Conservation (phyloP, 2,113 vertebrate genomes). For the Cynoglossus semilaevis region DNA sequence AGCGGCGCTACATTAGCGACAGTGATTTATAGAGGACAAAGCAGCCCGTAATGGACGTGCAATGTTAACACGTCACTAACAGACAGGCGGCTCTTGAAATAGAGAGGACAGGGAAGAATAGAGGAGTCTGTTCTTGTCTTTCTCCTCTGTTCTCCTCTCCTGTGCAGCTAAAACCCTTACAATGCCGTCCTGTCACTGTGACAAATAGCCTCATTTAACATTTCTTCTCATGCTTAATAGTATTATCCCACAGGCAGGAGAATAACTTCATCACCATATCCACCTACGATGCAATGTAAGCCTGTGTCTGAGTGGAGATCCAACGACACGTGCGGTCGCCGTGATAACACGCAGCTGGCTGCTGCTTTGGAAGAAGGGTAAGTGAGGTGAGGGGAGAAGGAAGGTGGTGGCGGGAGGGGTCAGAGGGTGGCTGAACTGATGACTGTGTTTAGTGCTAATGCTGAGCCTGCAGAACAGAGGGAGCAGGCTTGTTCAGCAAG, state of each 20-base stretch:
- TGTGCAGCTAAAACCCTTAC: constrained; percentile 68
- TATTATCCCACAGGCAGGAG: constrained; percentile 65
- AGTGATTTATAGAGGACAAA: constrained; percentile 71
- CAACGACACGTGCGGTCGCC: constrained; percentile 23
- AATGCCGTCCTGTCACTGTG: constrained; percentile 73
- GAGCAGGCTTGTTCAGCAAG: constrained; percentile 15
- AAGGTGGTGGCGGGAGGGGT: constrained; percentile 25
- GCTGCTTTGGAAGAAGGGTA: constrained; percentile 31
- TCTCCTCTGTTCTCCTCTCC: constrained; percentile 55
- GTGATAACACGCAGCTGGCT: constrained; percentile 14
- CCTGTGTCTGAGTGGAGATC: constrained; percentile 25
- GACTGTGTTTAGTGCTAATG: constrained; percentile 54
- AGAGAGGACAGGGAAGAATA: constrained; percentile 59
- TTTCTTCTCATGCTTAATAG: constrained; percentile 70
- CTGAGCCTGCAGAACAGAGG: constrained; percentile 41
- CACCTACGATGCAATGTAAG: constrained; percentile 48
- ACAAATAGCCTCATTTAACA: constrained; percentile 73
- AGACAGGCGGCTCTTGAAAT: constrained; percentile 59
- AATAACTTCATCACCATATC: constrained; percentile 69
- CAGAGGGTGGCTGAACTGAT: constrained; percentile 56
- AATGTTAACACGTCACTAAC: constrained; percentile 66
- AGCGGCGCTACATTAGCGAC: constrained; percentile 45
- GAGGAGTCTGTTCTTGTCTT: constrained; percentile 56
- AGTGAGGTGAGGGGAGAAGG: constrained; percentile 31
- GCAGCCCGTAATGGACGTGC: constrained; percentile 65